Conservation (phyloP, 2,113 vertebrate genomes). For the Synodontis membranacea region DNA sequence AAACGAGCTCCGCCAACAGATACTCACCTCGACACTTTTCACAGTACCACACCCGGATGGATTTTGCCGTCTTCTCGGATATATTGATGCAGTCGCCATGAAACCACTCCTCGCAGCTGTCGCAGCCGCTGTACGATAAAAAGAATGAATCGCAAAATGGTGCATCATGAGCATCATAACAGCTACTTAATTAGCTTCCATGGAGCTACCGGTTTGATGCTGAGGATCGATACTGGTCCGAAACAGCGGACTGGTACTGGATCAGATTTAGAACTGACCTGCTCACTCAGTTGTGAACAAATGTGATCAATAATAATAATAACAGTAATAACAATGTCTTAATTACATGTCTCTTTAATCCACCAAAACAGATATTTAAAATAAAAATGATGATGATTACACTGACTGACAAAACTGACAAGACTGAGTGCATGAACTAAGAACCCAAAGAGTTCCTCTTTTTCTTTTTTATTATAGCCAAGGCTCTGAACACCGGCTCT, state of each 20-base stretch:
- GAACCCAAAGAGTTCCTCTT: too few species aligned
- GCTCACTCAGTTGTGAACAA: neutral
- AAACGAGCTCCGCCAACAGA: neutral
- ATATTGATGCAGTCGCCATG: constrained; percentile 90
- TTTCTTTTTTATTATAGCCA: too few species aligned
- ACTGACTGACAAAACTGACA: neutral
- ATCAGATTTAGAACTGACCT: neutral
- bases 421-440: neutral
- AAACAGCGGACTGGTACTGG: neutral
- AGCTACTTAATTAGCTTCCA: neutral
- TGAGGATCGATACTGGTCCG: neutral
- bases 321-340: neutral
- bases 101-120: constrained; percentile 93
- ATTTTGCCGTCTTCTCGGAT: constrained; percentile 90
- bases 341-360: neutral
- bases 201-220: neutral
- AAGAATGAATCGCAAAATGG: neutral
- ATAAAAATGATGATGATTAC: neutral
- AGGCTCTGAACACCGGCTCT: neutral
- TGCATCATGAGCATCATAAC: constrained; percentile 15
- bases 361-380: neutral
- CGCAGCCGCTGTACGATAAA: constrained; percentile 78
- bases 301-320: neutral
- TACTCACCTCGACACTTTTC: constrained; percentile 82
- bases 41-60: constrained; percentile 91